These are phyloP conservation scores for Pangasius sanitwongsei DNA, from an alignment of 2,797 vertebrate genomes.

Conservation along the genomic window DNA sequence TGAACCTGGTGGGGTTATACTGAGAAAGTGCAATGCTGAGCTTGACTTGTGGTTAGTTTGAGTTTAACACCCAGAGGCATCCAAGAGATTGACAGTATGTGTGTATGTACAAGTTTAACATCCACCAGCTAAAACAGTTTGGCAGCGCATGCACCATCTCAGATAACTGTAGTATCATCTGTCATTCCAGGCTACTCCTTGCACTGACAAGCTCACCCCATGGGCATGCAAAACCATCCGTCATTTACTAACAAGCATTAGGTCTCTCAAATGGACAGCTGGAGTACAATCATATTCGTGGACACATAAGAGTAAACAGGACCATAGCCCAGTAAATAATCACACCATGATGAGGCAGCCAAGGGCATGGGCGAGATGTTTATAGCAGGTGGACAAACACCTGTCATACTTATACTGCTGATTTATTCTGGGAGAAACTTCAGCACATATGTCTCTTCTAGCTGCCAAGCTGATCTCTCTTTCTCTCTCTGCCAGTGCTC, in stretches of 20 bases:
- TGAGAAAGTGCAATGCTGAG: constrained; percentile 21
- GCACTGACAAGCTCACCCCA: constrained; percentile 44
- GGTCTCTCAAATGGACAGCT: constrained; percentile 62
- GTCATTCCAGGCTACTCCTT: constrained; percentile 30
- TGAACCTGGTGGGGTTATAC: constrained; percentile 3
- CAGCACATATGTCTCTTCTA: constrained; percentile 79
- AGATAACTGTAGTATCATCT: constrained; percentile 40
- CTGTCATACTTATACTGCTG: constrained; percentile 84
- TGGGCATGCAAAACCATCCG: constrained; percentile 44
- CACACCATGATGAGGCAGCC: constrained; percentile 46
- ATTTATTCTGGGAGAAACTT: constrained; percentile 81
- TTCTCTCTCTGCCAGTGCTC: constrained; percentile 14
- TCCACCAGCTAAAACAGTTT: constrained; percentile 23
- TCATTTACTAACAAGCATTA: constrained; percentile 69
- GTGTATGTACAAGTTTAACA: constrained; percentile 17
- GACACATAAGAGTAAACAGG: constrained; percentile 67
- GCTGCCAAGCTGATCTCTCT: constrained; percentile 61
- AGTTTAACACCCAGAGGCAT: constrained; percentile 36
- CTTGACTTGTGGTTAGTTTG: not conserved
- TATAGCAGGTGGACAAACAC: constrained; percentile 89
- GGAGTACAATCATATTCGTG: constrained; percentile 67
- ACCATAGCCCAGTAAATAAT: constrained; percentile 78
- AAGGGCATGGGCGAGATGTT: constrained; percentile 80
- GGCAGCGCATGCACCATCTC: constrained; percentile 10
- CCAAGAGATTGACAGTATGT: constrained; percentile 24